Conservation (phyloP, 2,888 invertebrate genomes). For the Galerucella nymphaeae region DNA sequence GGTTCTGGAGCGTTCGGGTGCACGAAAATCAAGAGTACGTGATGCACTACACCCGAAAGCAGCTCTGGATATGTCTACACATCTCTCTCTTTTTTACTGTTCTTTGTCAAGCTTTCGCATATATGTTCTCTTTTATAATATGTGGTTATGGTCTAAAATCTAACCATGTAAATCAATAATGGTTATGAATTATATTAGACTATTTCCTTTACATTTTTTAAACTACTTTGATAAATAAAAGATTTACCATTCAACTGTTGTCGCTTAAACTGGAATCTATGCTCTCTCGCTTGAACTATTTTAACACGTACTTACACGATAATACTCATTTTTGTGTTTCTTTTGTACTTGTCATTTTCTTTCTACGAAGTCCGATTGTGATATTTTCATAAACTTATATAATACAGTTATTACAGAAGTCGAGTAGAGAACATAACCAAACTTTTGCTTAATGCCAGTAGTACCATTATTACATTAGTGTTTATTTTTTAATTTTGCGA, state of each 20-base stretch:
- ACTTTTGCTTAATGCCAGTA: constrained; percentile 60
- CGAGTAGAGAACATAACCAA: constrained; percentile 56
- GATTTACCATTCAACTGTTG: not conserved
- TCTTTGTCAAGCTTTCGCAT: no score
- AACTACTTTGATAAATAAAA: not conserved
- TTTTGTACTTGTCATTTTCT: constrained; percentile 42
- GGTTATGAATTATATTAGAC: not conserved
- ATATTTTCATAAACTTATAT: constrained; percentile 56
- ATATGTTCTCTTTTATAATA: no score
- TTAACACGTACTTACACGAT: constrained; percentile 52
- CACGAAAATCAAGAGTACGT: no score
- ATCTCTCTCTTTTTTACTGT: no score
- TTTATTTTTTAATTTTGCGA: constrained; percentile 43
- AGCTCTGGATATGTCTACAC: no score
- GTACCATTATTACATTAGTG: constrained; percentile 55
- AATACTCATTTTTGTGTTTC: constrained; percentile 51
- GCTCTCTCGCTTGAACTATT: constrained; percentile 47
- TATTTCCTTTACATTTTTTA: not conserved
- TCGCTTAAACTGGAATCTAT: constrained; percentile 9
- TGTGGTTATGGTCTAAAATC: not conserved
- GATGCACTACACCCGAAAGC: no score
- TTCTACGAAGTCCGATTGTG: constrained; percentile 51
- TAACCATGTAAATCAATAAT: not conserved
- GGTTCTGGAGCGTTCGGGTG: no score
- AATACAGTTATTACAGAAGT: constrained; percentile 47